Base-by-base conservation (phyloP, 2,797 vertebrate species). In the Liparis tanakae region DNA sequence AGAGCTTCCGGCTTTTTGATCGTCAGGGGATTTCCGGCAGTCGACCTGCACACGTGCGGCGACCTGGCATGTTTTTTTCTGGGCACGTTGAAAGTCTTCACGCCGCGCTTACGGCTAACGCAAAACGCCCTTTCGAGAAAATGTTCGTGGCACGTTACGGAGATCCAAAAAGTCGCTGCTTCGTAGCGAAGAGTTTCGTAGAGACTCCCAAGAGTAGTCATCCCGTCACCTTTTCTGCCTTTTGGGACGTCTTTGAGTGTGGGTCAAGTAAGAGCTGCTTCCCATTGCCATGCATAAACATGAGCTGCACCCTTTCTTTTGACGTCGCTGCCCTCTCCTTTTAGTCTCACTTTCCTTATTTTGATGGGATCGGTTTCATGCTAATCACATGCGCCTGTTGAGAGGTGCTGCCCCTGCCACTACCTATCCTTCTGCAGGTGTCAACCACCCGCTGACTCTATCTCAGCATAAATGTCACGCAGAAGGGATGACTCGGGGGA, bases 341-440 rank as follows among this genome's bases (percentile, higher is more conserved):
- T 84, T 79, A 55, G 74, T 85, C 77, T 34, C 67, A 60, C 43
- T 74, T 80, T 71, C 37, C 67, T 69, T 8, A 13, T 58, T 82
- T 64, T 80, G 83, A 79, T 75, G 22, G 54, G 74, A 70, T 69
- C 44, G 74, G 62, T 80, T 87, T 84, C 84, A 89, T 88, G 91
- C 85, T 85, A 91, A 91, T 92, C 69, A 46, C 43, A 59, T 79
- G 82, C 91, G 92, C 92, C 88, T 90, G 89, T 89, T 86, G 89
- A 82, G 77, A 89, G 87, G 91, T 90, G 85, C 56, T 83, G 88
- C 83, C 90, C 92, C 87, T 78, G 88, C 87, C 90, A 85, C 86
- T 88, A 70, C 76, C 53, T 13, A 69, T 81, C 85, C 77, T 73
- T 82, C 84, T 81, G 82, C 85, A 56, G 81, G 83, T 80, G 86